Evolutionary conservation across 2,888 invertebrate genomes (phyloP), one percentile per base, ranked within the genome.

Genomic region (Ditylenchus weischeri): DNA sequence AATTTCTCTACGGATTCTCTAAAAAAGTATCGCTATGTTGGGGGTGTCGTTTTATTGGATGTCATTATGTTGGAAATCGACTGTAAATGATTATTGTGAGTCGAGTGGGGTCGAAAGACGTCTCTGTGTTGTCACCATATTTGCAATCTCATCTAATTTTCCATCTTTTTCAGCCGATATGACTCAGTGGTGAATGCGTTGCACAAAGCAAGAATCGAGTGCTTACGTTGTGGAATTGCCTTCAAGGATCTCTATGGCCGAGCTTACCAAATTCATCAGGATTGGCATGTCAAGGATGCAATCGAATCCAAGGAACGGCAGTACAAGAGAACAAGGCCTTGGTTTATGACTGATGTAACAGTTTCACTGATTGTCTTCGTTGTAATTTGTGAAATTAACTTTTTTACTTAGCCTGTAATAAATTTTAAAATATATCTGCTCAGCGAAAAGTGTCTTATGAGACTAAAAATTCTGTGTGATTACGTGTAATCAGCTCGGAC

Each of bases 211-310:
- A 60, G 91, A n/a, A 57, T 90, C n/a, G 95, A 94, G 83, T 99
- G 98, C 86, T 90, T 91, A 73, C 91, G 92, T 63, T 98, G 98
- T 85, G 96, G 96, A 47, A 89, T 92, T 70, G 88, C 96, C 59
- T 95, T 96, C 85, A 90, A 91, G 18, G 62, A 70, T 36, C 43
- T 64, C 36, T 62, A 62, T 48, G 49, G 62, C 90, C 11, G 90
- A 90, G 75, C 90, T 72, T 98, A 95, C 85, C 82, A 85, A 79
- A 91, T 92, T 83, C 98, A 99, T 86, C 88, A 96, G 69, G 96
- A 99, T 86, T 96, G 96, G 95, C 98, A 98, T 86, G 96, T 96
- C 86, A 86, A 93, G 0, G 91, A 92, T 84, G 35, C 73, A 47
- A 43, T 43, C 43, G 43, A 43, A 43, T 43, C 43, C 13, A 43